These are phyloP conservation scores for Bursaphelenchus okinawaensis DNA, from an alignment of 2,888 invertebrate genomes.

Conservation along the genomic window DNA sequence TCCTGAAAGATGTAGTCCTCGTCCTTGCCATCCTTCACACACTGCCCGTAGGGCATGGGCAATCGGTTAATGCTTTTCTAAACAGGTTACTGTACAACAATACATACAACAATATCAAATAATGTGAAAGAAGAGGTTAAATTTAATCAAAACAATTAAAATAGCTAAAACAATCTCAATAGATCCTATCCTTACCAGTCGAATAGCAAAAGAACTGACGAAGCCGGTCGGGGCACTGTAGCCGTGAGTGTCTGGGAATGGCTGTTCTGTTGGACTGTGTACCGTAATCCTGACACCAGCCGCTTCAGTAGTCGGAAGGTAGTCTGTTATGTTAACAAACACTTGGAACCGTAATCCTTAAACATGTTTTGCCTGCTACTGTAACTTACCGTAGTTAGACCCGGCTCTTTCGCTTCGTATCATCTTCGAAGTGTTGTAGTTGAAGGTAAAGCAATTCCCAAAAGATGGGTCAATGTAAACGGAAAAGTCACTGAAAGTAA, in stretches of 20 bases:
- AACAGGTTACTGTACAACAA: background rate
- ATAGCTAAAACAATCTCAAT: too few relatives aligned
- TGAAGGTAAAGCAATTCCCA: slow-evolving; percentile 58
- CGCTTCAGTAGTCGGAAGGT: slow-evolving; percentile 55
- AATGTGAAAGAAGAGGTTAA: too few relatives aligned
- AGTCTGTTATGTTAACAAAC: slow-evolving; percentile 54
- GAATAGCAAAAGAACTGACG: slow-evolving; percentile 52
- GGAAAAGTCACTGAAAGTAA: slow-evolving; percentile 48
- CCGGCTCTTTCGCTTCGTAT: slow-evolving; percentile 52
- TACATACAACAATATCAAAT: too few relatives aligned
- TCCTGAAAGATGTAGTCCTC: slow-evolving; percentile 49
- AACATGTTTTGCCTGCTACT: background rate
- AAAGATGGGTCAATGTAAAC: slow-evolving; percentile 51
- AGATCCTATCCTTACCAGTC: slow-evolving; percentile 44
- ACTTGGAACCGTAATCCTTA: slow-evolving; percentile 52
- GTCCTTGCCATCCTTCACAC: slow-evolving; percentile 45
- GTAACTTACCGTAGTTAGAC: slow-evolving; percentile 45
- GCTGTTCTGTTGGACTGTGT: slow-evolving; percentile 42
- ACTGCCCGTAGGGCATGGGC: slow-evolving; percentile 54
- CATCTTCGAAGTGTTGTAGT: slow-evolving; percentile 36
- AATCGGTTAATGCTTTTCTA: slow-evolving; percentile 52
- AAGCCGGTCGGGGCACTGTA: slow-evolving; percentile 57
- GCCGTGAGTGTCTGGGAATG: slow-evolving; percentile 54
- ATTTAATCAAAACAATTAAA: too few relatives aligned
- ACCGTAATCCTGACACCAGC: slow-evolving; percentile 54